A percentile compares a stretch with the other conserved stretches of the same genome.
Conservation (phyloP, 2,888 invertebrate species). For the Tuberolachnus salignus region DNA sequence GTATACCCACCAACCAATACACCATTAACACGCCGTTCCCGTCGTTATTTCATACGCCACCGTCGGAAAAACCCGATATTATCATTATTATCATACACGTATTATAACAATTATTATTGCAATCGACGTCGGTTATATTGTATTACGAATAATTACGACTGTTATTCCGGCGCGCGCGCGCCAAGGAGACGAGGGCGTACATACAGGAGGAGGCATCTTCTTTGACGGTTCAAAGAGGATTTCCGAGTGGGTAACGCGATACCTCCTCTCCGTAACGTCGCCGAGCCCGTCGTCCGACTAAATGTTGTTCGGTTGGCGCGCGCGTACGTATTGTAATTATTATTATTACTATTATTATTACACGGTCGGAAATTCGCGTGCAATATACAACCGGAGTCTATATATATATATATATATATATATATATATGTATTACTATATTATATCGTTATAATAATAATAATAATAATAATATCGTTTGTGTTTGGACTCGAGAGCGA, state of each 20-base stretch:
- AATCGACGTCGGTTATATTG: neutral
- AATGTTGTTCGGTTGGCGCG: too few species aligned
- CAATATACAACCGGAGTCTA: too few species aligned
- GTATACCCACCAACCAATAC: too few species aligned
- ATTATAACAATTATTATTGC: constrained; percentile 21
- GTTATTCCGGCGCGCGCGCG: too few species aligned
- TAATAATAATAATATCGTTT: neutral
- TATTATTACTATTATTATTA: neutral
- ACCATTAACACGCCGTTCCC: too few species aligned
- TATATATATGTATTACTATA: too few species aligned
- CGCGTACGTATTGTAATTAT: neutral
- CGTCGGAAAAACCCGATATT: neutral
- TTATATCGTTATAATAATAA: too few species aligned
- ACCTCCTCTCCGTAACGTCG: neutral
- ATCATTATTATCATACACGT: too few species aligned
- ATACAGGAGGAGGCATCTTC: neutral
- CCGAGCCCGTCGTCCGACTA: too few species aligned
- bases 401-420: too few species aligned
- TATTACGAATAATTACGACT: neutral
- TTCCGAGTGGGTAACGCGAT: constrained; percentile 15
- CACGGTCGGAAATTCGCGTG: neutral
- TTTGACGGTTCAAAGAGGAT: constrained; percentile 4
- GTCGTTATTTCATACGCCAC: neutral
- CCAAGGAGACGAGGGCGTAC: too few species aligned
- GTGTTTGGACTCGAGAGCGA: neutral